These are phyloP conservation scores for Archips crataeganus DNA, from an alignment of 2,888 invertebrate species.

Conservation along the genomic window DNA sequence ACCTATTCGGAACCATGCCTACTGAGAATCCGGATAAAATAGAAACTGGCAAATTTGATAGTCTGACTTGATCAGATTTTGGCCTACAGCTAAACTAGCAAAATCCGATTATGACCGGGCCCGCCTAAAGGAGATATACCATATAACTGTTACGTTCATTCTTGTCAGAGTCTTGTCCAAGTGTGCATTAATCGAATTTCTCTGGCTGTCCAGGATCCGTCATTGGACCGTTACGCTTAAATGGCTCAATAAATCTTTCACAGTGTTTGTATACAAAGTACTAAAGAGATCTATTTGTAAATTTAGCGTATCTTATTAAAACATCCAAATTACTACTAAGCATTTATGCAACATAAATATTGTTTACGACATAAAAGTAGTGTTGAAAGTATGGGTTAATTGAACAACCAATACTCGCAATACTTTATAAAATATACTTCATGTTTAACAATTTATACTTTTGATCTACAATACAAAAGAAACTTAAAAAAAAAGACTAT, in stretches of 20 bases:
- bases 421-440: slow-evolving; percentile 69
- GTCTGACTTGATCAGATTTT: no score
- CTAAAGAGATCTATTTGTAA: slow-evolving; percentile 40
- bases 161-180: background rate
- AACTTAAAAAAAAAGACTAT: slow-evolving; percentile 61
- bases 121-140: no score
- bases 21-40: no score
- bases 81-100: no score
- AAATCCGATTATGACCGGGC: no score
- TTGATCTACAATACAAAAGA: slow-evolving; percentile 70
- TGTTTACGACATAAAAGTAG: slow-evolving; percentile 48
- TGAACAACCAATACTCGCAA: slow-evolving; percentile 55
- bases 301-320: slow-evolving; percentile 46
- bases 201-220: background rate
- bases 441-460: slow-evolving; percentile 75
- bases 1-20: no score
- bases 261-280: slow-evolving; percentile 36
- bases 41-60: no score
- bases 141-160: no score
- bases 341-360: slow-evolving; percentile 46
- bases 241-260: slow-evolving; percentile 33
- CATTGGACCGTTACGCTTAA: background rate
- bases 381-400: slow-evolving; percentile 45
- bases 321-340: slow-evolving; percentile 50
- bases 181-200: background rate